These are phyloP conservation scores for Halocaridina rubra DNA, from an alignment of 2,888 invertebrate genomes.

Conservation along the genomic window DNA sequence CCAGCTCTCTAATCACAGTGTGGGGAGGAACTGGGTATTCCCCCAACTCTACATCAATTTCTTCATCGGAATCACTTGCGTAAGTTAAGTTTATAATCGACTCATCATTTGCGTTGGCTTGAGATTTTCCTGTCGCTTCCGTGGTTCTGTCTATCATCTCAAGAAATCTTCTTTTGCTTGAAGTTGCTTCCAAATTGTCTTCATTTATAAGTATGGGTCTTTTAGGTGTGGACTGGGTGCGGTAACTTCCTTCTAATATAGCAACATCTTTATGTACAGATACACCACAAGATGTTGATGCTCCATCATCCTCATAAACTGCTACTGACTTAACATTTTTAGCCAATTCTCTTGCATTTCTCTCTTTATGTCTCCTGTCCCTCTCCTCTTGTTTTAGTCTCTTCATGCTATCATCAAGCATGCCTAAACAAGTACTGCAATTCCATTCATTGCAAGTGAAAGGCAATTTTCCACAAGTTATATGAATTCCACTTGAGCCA, in stretches of 20 bases:
- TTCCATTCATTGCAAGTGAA: conserved; percentile 34
- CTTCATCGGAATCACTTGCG: not conserved
- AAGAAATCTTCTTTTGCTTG: not conserved
- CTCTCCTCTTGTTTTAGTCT: conserved; percentile 13
- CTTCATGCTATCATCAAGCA: conserved; percentile 24
- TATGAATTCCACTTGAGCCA: conserved; percentile 50
- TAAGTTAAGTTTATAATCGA: not conserved
- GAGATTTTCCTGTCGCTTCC: not conserved
- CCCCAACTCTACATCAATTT: conserved; percentile 4
- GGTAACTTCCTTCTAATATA: too few species aligned
- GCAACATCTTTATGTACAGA: not conserved
- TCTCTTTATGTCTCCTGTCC: not conserved
- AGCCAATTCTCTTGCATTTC: not conserved
- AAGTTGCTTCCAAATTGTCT: not conserved
- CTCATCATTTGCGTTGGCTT: not conserved
- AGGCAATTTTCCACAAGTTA: conserved; percentile 30
- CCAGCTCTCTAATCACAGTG: conserved; percentile 31
- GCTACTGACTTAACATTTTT: not conserved
- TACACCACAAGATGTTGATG: not conserved
- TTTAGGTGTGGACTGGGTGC: not conserved
- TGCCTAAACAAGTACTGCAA: conserved; percentile 27
- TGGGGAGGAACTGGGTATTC: conserved; percentile 17
- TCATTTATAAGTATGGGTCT: too few species aligned
- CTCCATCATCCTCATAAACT: not conserved
- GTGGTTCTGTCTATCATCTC: not conserved